These are phyloP conservation scores for Muschampia staudingeri DNA, from an alignment of 2,888 invertebrate species.

Conservation along the genomic window DNA sequence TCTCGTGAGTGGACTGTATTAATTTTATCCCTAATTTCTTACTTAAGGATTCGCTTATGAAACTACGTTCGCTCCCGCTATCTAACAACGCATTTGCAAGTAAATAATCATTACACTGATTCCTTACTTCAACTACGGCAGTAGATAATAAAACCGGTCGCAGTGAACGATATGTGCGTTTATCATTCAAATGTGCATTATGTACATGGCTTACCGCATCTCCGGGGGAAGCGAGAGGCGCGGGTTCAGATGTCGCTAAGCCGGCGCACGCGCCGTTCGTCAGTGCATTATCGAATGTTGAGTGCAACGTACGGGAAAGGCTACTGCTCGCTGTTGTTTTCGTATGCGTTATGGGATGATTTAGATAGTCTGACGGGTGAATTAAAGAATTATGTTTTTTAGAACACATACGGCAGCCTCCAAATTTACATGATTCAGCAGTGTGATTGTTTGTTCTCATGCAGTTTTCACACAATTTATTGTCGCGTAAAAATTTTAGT, in stretches of 20 bases:
- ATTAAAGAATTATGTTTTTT: background rate
- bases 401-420: background rate
- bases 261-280: background rate
- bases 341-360: background rate
- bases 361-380: background rate
- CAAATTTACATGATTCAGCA: background rate
- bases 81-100: slow-evolving; percentile 13
- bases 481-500: slow-evolving; percentile 13
- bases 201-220: background rate
- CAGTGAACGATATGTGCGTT: slow-evolving; percentile 8
- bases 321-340: background rate
- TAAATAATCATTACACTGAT: background rate
- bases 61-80: slow-evolving; percentile 12
- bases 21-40: slow-evolving; percentile 10
- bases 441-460: background rate
- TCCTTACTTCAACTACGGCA: slow-evolving; percentile 5
- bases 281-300: background rate
- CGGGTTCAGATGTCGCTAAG: background rate
- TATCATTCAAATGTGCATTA: slow-evolving; percentile 7
- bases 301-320: background rate
- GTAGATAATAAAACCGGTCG: slow-evolving; percentile 15
- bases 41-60: slow-evolving; percentile 11
- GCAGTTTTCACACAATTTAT: slow-evolving; percentile 11
- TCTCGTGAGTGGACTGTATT: slow-evolving; percentile 66
- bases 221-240: background rate